Base-by-base conservation (phyloP, 1,140 invertebrate genomes). In the Penaeus chinensis region DNA sequence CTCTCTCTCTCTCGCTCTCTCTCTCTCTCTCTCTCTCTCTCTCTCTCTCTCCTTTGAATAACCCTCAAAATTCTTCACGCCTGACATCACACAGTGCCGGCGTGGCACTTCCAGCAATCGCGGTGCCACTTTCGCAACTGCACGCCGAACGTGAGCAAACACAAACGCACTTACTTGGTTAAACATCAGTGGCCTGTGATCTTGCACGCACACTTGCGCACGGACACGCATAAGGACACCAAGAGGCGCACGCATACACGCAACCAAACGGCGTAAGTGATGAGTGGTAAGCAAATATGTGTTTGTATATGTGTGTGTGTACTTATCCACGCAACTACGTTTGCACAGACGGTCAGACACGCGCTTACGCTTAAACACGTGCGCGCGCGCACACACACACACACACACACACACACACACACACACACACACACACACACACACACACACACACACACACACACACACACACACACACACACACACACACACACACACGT, bases 361-460 rank as follows among this genome's bases (percentile, higher is more conserved):
- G 65, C 61, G 62, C 81, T 69, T 19, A 83, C 62, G 27, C 81
- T n/a, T 60, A 22, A 2, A 32, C 20, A 71, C 20, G 18, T 2
- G 0, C 20, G 32, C 20, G 32, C 20, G 11, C 20, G 18, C 16
- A 13, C 20, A 27, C 47, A 63, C 79, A 81, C 79, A 81, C 54
- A 81, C 37, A 47, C 54, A 47, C 79, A 47, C 54, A 47, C 54
- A 47, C 79, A 47, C 79, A 47, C 79, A 47, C 79, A 81, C 37
- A 81, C 79, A 81, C 79, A 81, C 79, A 47, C 54, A 81, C 54
- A 54, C 79, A 47, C 37, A 81, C 79, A 22, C 37, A 27, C 54
- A n/a, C 79, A 47, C 19, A 81, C 54, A 47, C 20, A 81, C 22
- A 42, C 22, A 61, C 20, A 32, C 22, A 22, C 54, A 24, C 79